Evolutionary conservation across 1,140 invertebrate genomes (phyloP), one percentile per base, ranked within the genome.

Genomic region (Rhagoletis pomonella): DNA sequence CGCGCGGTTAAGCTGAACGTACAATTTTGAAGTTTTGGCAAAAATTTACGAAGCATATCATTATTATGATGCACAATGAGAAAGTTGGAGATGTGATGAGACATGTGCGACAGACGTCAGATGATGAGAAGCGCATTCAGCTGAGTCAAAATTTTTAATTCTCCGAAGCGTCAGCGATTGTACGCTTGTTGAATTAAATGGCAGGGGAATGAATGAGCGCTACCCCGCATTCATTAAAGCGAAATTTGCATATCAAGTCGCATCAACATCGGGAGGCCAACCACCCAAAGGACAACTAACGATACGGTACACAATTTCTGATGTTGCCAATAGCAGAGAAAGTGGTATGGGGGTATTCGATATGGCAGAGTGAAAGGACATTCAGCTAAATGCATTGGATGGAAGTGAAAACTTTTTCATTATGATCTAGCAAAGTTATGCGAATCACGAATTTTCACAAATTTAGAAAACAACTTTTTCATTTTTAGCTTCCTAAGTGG

Each of bases 1-100:
- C 19, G 39, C 19, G 50, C 64, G 44, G 47, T 86, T 69, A 86
- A 69, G 19, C 69, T 69, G 50, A 62, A 65, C 29, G 7, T 58
- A 73, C 81, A 60, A 62, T 69, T 73, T 85, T 85, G 19, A 85
- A 69, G 50, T 85, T 87, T 88, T 88, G 84, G 39, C 87, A 92
- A 90, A 50, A 90, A 85, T 89, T 90, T 89, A 90, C 89, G 90
- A 92, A 92, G 91, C 91, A 90, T 89, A 91, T 90, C 91, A 88
- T 88, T 87, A 87, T 84, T 87, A 88, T 81, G 73, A 81, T 81
- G 67, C 67, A 73, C 17, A 81, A 55, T 42, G 47, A 17, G n/a
- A 29, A 9, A 5, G n/a, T 55, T 58, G 73, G 19, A 81, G 47
- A 29, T 14, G 60, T 14, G n/a, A 12, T 62, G 60, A 62, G n/a